A percentile compares a stretch with the other conserved stretches of the same genome.
Evolutionary conservation across 2,888 invertebrate genomes (phyloP).

Genomic region (Odontocolon sp.): DNA sequence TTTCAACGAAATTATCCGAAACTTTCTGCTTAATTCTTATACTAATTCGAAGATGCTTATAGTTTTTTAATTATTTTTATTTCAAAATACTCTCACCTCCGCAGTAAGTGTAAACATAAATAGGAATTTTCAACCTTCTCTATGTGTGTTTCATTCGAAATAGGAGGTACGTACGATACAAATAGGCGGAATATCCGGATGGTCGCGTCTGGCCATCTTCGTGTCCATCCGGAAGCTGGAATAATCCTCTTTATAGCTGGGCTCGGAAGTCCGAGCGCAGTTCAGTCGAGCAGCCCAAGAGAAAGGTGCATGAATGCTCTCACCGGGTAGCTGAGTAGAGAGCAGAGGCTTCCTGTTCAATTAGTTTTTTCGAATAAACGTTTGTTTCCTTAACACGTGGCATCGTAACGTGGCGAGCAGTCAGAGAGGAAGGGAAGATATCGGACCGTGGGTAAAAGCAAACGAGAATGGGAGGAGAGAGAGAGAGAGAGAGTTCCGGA

Average conservation of each 20-base stretch:
- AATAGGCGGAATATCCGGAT: constrained; percentile 21
- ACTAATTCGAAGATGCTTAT: no score
- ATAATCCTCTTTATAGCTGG: constrained; percentile 70
- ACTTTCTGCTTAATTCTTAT: no score
- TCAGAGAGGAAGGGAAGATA: constrained; percentile 52
- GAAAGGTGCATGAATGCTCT: constrained; percentile 52
- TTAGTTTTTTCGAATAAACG: constrained; percentile 73
- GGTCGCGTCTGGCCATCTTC: constrained; percentile 36
- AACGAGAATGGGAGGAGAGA: constrained; percentile 46
- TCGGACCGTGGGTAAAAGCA: constrained; percentile 38
- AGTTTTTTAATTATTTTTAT: no score
- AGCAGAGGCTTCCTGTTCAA: constrained; percentile 68
- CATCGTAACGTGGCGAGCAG: constrained; percentile 66
- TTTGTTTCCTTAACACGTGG: constrained; percentile 74
- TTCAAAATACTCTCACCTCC: no score
- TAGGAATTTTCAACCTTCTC: no score
- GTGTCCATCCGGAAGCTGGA: constrained; percentile 62
- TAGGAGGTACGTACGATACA: neutral
- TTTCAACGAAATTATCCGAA: no score
- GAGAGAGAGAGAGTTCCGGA: constrained; percentile 48
- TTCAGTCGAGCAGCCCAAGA: constrained; percentile 14
- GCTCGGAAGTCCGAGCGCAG: constrained; percentile 37
- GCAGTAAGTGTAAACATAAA: no score
- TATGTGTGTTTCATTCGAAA: no score
- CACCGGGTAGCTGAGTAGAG: neutral